phyloP scores from a whole-genome alignment of 2,113 vertebrate genomes.

The Heliornis fulica region DNA sequence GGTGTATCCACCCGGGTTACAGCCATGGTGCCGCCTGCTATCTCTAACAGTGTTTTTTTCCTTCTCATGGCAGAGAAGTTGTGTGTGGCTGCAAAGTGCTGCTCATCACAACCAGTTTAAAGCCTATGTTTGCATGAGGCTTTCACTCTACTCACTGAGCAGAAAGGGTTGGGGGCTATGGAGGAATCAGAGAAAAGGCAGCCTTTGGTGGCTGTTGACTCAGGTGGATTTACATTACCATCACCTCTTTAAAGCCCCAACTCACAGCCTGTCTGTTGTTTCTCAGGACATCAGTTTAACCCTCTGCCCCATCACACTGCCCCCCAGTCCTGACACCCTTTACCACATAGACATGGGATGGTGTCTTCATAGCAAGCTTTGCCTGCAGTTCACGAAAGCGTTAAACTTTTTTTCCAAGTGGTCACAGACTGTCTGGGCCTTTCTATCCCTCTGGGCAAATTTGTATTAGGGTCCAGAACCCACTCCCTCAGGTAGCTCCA shows the following conservation, averaged over 20 bases:
- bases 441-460: background rate
- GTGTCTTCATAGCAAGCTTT: background rate
- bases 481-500: background rate
- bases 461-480: background rate
- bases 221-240: background rate
- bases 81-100: rapidly evolving
- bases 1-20: rapidly evolving
- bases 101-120: background rate
- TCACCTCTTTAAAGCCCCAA: background rate
- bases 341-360: background rate
- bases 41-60: background rate
- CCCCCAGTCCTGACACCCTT: background rate
- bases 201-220: background rate
- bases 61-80: background rate
- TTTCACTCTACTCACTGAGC: background rate
- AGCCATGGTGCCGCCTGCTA: rapidly evolving
- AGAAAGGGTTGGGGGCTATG: background rate
- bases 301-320: background rate
- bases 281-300: background rate
- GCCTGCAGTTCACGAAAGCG: background rate
- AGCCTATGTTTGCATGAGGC: rapidly evolving
- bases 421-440: background rate
- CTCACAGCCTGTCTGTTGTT: background rate
- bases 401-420: background rate
- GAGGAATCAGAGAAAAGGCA: background rate